phyloP scores from a whole-genome alignment of 2,888 invertebrate genomes.

The Tortricodes alternella region DNA sequence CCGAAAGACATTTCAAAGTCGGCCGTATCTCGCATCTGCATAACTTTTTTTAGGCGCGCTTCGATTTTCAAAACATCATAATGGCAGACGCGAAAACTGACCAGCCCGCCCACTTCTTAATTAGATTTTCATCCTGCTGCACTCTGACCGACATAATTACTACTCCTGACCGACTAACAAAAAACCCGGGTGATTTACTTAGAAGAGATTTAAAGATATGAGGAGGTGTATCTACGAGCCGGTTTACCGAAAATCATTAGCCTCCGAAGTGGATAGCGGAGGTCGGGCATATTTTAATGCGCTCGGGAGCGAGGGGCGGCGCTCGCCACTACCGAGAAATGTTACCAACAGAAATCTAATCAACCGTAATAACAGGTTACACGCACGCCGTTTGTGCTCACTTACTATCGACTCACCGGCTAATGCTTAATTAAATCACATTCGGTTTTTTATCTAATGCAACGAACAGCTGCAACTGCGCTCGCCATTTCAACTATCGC shows the following conservation, averaged over 20 bases:
- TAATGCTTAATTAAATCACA: constrained; percentile 81
- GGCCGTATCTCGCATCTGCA: constrained; percentile 10
- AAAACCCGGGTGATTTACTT: constrained; percentile 78
- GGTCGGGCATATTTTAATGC: constrained; percentile 80
- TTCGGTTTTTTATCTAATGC: constrained; percentile 68
- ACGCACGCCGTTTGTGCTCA: constrained; percentile 75
- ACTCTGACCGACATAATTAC: constrained; percentile 82
- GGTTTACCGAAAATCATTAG: constrained; percentile 83
- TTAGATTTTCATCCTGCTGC: constrained; percentile 79
- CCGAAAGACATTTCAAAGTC: constrained; percentile 14
- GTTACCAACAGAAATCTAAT: constrained; percentile 83
- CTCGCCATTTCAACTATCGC: constrained; percentile 48
- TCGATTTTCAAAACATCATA: constrained; percentile 56
- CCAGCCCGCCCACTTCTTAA: constrained; percentile 74
- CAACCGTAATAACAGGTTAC: constrained; percentile 82
- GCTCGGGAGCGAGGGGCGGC: constrained; percentile 81
- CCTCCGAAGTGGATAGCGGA: constrained; percentile 71
- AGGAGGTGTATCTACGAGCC: constrained; percentile 73
- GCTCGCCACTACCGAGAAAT: constrained; percentile 81
- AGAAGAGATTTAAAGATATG: constrained; percentile 73
- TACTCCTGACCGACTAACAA: constrained; percentile 75
- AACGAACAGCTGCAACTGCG: constrained; percentile 60
- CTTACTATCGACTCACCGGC: constrained; percentile 72
- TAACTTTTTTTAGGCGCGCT: constrained; percentile 36
- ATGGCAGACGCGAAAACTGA: constrained; percentile 65